These are phyloP conservation scores for Leptatherina wallacei DNA, from an alignment of 2,797 vertebrate genomes.

Conservation along the genomic window DNA sequence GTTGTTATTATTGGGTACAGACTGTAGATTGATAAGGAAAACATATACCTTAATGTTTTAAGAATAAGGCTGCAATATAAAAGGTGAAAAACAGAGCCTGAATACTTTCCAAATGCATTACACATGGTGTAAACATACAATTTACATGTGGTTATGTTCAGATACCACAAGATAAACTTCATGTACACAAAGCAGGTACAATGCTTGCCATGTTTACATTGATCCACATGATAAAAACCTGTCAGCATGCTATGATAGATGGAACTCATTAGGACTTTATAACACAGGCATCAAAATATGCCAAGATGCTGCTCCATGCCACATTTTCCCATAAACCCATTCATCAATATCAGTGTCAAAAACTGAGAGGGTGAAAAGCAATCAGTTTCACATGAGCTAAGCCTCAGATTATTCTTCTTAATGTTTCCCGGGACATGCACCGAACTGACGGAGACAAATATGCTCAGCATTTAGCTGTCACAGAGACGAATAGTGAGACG, in stretches of 20 bases:
- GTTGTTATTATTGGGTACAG: neutral
- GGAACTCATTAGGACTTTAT: conserved; percentile 55
- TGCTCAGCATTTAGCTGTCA: conserved; percentile 37
- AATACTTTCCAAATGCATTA: neutral
- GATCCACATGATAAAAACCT: conserved; percentile 25
- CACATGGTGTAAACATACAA: neutral
- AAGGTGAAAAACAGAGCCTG: neutral
- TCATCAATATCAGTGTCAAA: conserved; percentile 68
- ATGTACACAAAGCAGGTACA: conserved; percentile 9
- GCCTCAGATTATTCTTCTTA: conserved; percentile 61
- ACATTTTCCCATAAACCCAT: conserved; percentile 48
- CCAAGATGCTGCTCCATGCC: conserved; percentile 24
- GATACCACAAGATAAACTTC: conserved; percentile 8
- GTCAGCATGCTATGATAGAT: conserved; percentile 50
- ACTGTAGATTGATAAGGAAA: neutral
- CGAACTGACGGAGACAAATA: conserved; percentile 25
- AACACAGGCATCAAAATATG: conserved; percentile 41
- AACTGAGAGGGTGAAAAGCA: conserved; percentile 43
- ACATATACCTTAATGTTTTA: neutral
- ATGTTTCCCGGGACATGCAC: conserved; percentile 40
- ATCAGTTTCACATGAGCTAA: conserved; percentile 64
- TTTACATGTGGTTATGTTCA: neutral
- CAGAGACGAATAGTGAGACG: conserved; percentile 24
- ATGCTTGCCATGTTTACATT: conserved; percentile 16
- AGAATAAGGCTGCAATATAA: neutral